Base-by-base conservation (phyloP, 2,888 invertebrate genomes). In the Euplagia quadripunctaria region DNA sequence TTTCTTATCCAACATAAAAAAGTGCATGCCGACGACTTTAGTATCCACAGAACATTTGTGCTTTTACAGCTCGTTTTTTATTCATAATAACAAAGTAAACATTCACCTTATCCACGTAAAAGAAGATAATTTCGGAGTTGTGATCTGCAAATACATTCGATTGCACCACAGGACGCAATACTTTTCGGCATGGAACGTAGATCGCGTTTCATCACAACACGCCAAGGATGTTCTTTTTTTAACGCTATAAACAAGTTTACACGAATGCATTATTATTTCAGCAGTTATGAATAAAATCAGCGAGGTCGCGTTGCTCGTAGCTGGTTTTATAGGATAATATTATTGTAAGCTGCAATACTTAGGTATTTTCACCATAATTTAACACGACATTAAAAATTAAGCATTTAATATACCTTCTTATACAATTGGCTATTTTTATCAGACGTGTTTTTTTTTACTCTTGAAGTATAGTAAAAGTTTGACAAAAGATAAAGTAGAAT, bases 181-280 rank as follows among this genome's bases (percentile, higher is more conserved):
- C 52, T 64, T 70, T 61, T 73, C 52, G 55, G 71, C 76, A 55
- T 66, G 16, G 55, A 75, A 64, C 70, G 68, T 71, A 70, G 73
- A 79, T 77, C 82, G 51, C 74, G 67, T 83, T 80, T 76, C 79
- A 76, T 72, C 75, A 64, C 75, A 79, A 64, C 64, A 68, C 82
- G 75, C 77, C 84, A 82, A 80, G 84, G 84, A 84, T 84, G 74
- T 82, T 83, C 82, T 83, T 84, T 83, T 82, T 77, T 77, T 74
- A 84, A 72, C 75, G 70, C 74, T 79, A 79, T 84, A 82, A 83
- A 84, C 79, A 82, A 80, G 63, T 78, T 82, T 75, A 73, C 79
- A 70, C 74, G 80, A 79, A 81, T 81, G 82, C 81, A 83, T 78
- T 84, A 83, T 83, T 83, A 84, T 83, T 84, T 82, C 78, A 80